These are phyloP conservation scores for Acomys russatus DNA, from an alignment of 2,797 vertebrate genomes.

Conservation along the genomic window DNA sequence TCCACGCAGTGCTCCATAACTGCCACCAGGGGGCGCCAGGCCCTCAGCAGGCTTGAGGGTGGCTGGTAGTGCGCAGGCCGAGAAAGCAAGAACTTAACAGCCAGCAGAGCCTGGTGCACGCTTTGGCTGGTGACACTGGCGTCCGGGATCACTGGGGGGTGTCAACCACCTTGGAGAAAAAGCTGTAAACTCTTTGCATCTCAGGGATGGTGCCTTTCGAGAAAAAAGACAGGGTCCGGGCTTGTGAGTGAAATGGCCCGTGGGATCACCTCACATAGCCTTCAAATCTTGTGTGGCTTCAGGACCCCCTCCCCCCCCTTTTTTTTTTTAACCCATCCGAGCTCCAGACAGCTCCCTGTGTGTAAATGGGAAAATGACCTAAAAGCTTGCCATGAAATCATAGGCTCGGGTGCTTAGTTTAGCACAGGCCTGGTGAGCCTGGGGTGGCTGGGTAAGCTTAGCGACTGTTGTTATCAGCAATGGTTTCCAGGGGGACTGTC, in stretches of 20 bases:
- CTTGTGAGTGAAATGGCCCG: neutral
- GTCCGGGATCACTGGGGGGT: neutral
- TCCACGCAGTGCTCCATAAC: rapidly evolving
- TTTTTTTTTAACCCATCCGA: neutral
- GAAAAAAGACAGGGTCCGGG: rapidly evolving
- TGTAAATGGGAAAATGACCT: neutral
- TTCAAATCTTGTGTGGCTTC: neutral
- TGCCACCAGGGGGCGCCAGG: conserved; percentile 76
- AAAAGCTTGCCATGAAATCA: rapidly evolving
- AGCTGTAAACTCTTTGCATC: too few species aligned
- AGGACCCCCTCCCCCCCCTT: neutral
- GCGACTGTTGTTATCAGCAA: rapidly evolving
- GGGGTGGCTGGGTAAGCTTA: rapidly evolving
- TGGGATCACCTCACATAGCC: neutral
- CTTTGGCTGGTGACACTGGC: rapidly evolving
- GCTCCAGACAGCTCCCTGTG: neutral
- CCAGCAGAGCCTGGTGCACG: neutral
- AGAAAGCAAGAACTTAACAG: too few species aligned
- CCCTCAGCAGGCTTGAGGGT: neutral
- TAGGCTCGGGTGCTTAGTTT: rapidly evolving
- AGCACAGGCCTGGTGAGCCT: rapidly evolving
- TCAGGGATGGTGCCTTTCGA: rapidly evolving
- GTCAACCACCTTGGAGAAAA: neutral
- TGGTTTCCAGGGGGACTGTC: conserved; percentile 80
- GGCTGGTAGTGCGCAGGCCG: rapidly evolving